A percentile compares a stretch with the other conserved stretches of the same genome.
These are phyloP conservation scores for Ahaetulla prasina DNA, from an alignment of 2,113 vertebrate species.

Conservation along the genomic window DNA sequence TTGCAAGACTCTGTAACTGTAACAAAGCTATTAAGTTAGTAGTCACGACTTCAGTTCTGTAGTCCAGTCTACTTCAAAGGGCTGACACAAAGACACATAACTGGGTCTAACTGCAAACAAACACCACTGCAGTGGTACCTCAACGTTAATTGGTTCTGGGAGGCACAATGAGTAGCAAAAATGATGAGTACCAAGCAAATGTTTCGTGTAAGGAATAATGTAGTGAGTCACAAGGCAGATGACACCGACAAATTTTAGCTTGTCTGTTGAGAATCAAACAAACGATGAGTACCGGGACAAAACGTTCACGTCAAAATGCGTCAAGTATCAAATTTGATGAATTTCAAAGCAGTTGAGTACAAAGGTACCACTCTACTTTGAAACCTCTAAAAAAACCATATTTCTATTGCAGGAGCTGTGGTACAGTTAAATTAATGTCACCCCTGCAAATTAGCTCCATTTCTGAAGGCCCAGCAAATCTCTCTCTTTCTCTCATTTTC, in stretches of 20 bases:
- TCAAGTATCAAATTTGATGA: background rate
- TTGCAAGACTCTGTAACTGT: background rate
- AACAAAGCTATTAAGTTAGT: background rate
- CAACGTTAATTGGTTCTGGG: background rate
- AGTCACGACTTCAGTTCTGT: background rate
- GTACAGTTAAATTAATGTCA: constrained; percentile 58
- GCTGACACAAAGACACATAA: constrained; percentile 22
- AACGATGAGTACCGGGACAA: background rate
- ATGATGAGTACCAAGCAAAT: background rate
- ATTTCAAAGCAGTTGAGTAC: background rate
- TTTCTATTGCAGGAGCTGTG: constrained; percentile 44
- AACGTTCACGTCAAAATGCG: background rate
- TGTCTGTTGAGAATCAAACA: background rate
- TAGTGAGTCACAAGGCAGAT: background rate
- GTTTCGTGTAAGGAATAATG: background rate
- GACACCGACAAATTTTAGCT: background rate
- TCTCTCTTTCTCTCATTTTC: constrained; percentile 22
- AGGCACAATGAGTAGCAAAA: background rate
- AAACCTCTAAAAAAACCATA: constrained; percentile 43
- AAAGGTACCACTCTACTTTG: constrained; percentile 32
- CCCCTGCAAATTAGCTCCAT: constrained; percentile 47
- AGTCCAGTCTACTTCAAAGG: background rate
- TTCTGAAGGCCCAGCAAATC: constrained; percentile 52
- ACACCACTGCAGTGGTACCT: constrained; percentile 32
- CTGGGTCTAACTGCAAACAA: constrained; percentile 55